Base-by-base conservation (phyloP, 2,888 invertebrate species). In the Lypha dubia region DNA sequence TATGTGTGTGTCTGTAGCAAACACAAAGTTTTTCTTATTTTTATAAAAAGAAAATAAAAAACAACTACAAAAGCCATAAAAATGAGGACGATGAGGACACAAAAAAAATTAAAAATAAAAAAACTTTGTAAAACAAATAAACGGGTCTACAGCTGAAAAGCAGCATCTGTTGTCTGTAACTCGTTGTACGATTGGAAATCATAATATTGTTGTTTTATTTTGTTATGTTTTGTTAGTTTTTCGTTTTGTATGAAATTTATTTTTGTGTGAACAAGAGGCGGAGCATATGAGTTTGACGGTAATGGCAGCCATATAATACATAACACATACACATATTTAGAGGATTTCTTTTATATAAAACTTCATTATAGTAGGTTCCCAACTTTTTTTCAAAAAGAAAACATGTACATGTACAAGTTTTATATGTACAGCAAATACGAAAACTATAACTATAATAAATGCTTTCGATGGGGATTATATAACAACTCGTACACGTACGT, bases 211-310 rank as follows among this genome's bases (percentile, higher is more conserved):
- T 46, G 49, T 73, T 68, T 75, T 68, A 51, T 68, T 63, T 68
- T 74, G 58, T 68, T 81, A 49, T 51, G 41, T 56, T 80, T n/a
- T 41, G 20, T 35, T 75, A 20, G 17, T 32, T 22, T 74, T 73
- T 17, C 13, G 22, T 67, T 75, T 46, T 24, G n/a, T 35, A 35
- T 32, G 28, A 65, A 58, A n/a, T n/a, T n/a, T 2, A 28, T 13
- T 20, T 24, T 41, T 35, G 49, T 77, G 44, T 77, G 63, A 84
- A 65, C 79, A 20, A 74, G 63, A 49, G 84, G 84, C 84, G 84
- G 81, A 77, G 84, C 84, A 70, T 74, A 74, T 28, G 28, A 80
- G 75, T 49, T n/a, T 49, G 49, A 9, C 20, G 49, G 11, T 67
- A 60, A 80, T 80, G 73, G 73, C 62, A 79, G 71, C 71, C 7